These are phyloP conservation scores for Hippocampus comes DNA, from an alignment of 2,113 vertebrate genomes.

Conservation along the genomic window DNA sequence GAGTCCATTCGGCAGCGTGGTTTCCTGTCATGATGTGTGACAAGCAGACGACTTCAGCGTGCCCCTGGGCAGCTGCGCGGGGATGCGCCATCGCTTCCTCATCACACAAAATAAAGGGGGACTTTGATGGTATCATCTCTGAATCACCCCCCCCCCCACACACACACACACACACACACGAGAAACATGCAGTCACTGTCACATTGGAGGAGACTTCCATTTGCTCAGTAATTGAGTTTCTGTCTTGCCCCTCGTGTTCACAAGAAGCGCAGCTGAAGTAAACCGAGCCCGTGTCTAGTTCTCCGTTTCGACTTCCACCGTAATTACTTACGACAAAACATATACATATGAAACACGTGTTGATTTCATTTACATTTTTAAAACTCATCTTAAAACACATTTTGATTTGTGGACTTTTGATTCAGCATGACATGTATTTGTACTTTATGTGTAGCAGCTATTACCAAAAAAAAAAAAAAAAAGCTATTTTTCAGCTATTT, in stretches of 20 bases:
- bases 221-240: conserved; percentile 68
- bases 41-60: conserved; percentile 66
- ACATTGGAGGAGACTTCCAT: conserved; percentile 61
- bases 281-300: conserved; percentile 16
- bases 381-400: too few species aligned
- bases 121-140: conserved; percentile 70
- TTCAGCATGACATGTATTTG: too few species aligned
- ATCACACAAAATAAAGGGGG: conserved; percentile 70
- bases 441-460: too few species aligned
- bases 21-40: conserved; percentile 61
- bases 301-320: conserved; percentile 41
- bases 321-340: conserved; percentile 18
- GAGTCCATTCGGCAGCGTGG: conserved; percentile 38
- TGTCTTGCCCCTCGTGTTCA: conserved; percentile 64
- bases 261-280: conserved; percentile 55
- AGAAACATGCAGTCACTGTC: conserved; percentile 44
- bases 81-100: conserved; percentile 59
- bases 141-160: conserved; percentile 29
- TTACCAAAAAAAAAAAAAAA: too few species aligned
- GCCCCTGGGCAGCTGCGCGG: conserved; percentile 44
- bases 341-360: background rate
- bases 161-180: background rate
- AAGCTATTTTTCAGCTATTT: too few species aligned
- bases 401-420: too few species aligned
- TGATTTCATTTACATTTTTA: too few species aligned